Percentiles rank a stretch among this genome's conserved stretches.
Conservation (phyloP, 2,888 invertebrate genomes). For the Sarcophaga subvicina region DNA sequence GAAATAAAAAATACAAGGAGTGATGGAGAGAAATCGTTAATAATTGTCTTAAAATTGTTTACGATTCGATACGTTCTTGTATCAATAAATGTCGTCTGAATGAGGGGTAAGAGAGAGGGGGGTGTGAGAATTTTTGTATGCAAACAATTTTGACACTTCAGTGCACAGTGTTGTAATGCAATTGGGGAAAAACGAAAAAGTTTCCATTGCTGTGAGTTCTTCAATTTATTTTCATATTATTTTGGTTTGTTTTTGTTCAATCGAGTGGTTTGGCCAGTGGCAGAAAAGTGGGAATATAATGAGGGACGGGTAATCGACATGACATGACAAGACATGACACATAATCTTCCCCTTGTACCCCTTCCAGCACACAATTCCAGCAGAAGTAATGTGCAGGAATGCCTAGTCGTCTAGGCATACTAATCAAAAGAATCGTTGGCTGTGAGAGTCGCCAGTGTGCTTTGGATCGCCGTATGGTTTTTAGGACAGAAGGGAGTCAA, state of each 20-base stretch:
- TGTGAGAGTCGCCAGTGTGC: too few species aligned
- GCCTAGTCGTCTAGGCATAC: too few species aligned
- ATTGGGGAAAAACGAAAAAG: constrained; percentile 22
- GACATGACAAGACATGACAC: too few species aligned
- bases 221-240: background rate
- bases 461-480: too few species aligned
- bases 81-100: constrained; percentile 45
- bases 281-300: too few species aligned
- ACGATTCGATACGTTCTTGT: constrained; percentile 31
- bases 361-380: too few species aligned
- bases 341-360: too few species aligned
- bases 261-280: too few species aligned
- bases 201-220: background rate
- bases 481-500: too few species aligned
- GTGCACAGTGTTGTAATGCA: constrained; percentile 46
- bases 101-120: constrained; percentile 2
- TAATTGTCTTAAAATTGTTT: constrained; percentile 51
- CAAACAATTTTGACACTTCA: constrained; percentile 57
- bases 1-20: background rate
- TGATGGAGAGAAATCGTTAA: constrained; percentile 26
- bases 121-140: background rate
- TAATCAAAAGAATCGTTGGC: too few species aligned
- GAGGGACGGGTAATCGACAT: too few species aligned
- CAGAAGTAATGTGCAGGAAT: too few species aligned
- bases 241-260: background rate